A percentile compares a stretch with the other conserved stretches of the same genome.
phyloP scores from a whole-genome alignment of 2,888 invertebrate genomes.

The Labia minor region DNA sequence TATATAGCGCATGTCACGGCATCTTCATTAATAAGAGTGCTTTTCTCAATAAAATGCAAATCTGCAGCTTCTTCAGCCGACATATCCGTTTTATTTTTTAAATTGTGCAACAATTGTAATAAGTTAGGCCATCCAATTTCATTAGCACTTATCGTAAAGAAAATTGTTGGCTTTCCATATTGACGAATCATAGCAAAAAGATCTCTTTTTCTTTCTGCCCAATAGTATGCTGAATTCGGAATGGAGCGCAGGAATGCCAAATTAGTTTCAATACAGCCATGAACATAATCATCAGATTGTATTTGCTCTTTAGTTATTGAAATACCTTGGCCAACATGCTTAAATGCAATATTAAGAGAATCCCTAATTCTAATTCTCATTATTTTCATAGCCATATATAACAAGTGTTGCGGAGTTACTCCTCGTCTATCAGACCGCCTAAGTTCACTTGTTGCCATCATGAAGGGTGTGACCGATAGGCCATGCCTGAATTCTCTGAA shows the following conservation, averaged over 20 bases:
- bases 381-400: constrained; percentile 36
- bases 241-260: constrained; percentile 33
- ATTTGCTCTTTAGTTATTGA: too few relatives aligned
- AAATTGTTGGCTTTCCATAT: too few relatives aligned
- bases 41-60: constrained; percentile 24
- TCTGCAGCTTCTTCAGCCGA: constrained; percentile 20
- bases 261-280: constrained; percentile 32
- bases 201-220: constrained; percentile 34
- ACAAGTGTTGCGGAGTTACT: constrained; percentile 32
- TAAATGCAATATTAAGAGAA: too few relatives aligned
- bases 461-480: constrained; percentile 32
- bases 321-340: constrained; percentile 31
- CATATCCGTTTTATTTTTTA: too few relatives aligned
- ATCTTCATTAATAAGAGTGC: constrained; percentile 30
- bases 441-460: constrained; percentile 35
- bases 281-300: too few relatives aligned
- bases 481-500: constrained; percentile 30
- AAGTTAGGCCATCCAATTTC: too few relatives aligned
- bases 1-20: constrained; percentile 32
- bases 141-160: too few relatives aligned
- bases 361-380: constrained; percentile 29
- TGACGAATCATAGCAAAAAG: constrained; percentile 36
- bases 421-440: constrained; percentile 34
- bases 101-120: constrained; percentile 32
- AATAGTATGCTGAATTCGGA: constrained; percentile 34